Conservation (phyloP, 2,888 invertebrate species). For the Nipponacmea schrenckii region DNA sequence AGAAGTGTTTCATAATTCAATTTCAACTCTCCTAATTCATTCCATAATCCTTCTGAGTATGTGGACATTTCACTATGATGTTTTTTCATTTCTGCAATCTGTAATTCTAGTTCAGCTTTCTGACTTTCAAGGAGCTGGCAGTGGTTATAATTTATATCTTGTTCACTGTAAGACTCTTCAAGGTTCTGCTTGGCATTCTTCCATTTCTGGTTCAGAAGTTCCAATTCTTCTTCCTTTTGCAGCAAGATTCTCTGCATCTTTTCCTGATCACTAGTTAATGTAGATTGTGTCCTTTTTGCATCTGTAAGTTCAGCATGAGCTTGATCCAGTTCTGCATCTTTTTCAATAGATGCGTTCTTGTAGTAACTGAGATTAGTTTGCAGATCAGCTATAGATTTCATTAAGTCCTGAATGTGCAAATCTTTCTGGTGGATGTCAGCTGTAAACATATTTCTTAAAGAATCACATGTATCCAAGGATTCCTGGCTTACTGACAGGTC, state of each 20-base stretch:
- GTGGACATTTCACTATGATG: neutral
- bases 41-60: neutral
- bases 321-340: slow-evolving; percentile 8
- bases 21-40: neutral
- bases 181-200: neutral
- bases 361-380: neutral
- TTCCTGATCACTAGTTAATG: neutral
- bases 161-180: neutral
- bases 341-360: slow-evolving; percentile 2
- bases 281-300: neutral
- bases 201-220: neutral
- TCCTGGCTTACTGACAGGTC: neutral
- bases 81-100: neutral
- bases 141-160: neutral
- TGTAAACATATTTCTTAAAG: neutral
- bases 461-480: neutral
- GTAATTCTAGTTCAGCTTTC: neutral
- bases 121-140: neutral
- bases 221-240: neutral
- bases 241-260: neutral
- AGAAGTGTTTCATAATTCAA: neutral
- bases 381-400: neutral
- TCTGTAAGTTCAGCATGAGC: neutral
- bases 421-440: neutral
- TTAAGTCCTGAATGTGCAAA: neutral